These are phyloP conservation scores for Fragum whitleyi DNA, from an alignment of 2,888 invertebrate genomes.

Conservation along the genomic window DNA sequence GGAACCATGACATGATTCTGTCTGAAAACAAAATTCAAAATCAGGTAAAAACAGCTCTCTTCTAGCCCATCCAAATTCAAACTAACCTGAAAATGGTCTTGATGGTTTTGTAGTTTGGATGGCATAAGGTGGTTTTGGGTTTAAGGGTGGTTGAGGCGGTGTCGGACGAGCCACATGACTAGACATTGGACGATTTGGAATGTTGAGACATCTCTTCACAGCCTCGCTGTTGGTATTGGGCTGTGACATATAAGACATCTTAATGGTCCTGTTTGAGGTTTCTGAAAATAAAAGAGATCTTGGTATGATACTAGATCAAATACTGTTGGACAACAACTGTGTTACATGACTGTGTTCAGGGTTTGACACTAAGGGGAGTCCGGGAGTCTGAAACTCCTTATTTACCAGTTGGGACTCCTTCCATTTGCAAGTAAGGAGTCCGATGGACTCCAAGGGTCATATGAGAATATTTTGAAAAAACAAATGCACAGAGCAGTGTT, in stretches of 20 bases:
- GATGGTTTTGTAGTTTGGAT: conserved; percentile 50
- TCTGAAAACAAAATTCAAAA: too few species aligned
- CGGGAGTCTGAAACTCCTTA: too few species aligned
- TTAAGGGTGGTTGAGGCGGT: conserved; percentile 55
- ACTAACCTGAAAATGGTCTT: conserved; percentile 77
- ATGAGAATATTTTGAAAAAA: too few species aligned
- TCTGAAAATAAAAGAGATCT: background rate
- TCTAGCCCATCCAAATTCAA: background rate
- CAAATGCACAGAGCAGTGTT: too few species aligned
- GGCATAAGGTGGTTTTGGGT: conserved; percentile 78
- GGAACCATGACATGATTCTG: too few species aligned
- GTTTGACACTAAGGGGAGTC: too few species aligned
- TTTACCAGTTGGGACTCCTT: too few species aligned
- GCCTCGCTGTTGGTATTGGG: conserved; percentile 81
- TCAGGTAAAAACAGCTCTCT: too few species aligned
- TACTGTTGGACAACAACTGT: too few species aligned
- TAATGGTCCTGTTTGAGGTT: background rate
- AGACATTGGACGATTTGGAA: conserved; percentile 74
- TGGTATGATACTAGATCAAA: background rate
- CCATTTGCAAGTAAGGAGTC: too few species aligned
- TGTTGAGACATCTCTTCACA: conserved; percentile 75
- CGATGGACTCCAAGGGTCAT: too few species aligned
- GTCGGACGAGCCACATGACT: conserved; percentile 69
- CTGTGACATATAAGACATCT: conserved; percentile 72
- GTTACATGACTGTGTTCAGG: too few species aligned